A percentile compares a stretch with the other conserved stretches of the same genome.
Conservation (phyloP, 2,113 vertebrate species). For the Propithecus coquereli region DNA sequence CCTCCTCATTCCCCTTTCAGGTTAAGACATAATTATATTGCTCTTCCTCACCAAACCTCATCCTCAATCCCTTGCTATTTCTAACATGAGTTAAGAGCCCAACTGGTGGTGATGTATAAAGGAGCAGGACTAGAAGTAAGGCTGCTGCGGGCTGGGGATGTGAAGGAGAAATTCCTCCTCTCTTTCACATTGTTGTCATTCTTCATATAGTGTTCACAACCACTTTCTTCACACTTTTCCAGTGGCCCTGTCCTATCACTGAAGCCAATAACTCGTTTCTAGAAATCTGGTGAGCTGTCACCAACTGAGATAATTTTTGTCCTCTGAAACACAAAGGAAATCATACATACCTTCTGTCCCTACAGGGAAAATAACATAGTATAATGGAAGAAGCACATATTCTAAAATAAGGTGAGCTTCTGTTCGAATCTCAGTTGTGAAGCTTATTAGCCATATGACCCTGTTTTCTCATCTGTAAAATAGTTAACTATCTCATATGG, state of each 20-base stretch:
- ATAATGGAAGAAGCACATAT: neutral
- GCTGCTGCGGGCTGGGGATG: neutral
- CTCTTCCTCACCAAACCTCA: constrained; percentile 40
- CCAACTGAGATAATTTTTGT: neutral
- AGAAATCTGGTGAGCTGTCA: constrained; percentile 1
- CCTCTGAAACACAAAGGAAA: neutral
- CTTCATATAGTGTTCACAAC: neutral
- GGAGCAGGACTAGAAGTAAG: neutral
- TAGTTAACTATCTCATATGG: neutral
- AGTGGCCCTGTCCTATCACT: neutral
- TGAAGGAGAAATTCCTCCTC: neutral
- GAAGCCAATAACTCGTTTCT: neutral
- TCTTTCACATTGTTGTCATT: neutral
- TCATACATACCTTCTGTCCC: neutral
- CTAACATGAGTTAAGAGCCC: constrained; percentile 15
- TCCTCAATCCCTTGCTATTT: constrained; percentile 30
- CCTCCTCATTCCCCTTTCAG: constrained; percentile 35
- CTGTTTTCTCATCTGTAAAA: constrained; percentile 22
- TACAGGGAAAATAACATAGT: neutral
- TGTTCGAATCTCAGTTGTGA: neutral
- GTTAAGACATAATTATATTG: constrained; percentile 43
- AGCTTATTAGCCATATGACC: neutral
- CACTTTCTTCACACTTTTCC: constrained; percentile 13
- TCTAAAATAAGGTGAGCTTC: constrained; percentile 3
- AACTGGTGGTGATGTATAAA: neutral